phyloP scores from a whole-genome alignment of 2,888 invertebrate genomes.

The Rhabditoides inermis region DNA sequence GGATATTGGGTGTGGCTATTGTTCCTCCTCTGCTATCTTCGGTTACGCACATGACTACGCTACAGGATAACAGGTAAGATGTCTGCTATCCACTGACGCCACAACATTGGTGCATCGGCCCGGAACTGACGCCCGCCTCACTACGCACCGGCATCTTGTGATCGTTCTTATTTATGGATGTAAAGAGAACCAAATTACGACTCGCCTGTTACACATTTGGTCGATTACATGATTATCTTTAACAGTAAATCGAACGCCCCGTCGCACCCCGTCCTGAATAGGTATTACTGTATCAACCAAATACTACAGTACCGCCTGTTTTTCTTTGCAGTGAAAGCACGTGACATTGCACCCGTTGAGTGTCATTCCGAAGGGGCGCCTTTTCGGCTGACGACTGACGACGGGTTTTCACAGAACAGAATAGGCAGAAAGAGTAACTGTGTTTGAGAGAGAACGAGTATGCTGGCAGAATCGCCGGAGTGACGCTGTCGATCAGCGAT shows the following conservation, averaged over 20 bases:
- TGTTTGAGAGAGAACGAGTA: too few species aligned
- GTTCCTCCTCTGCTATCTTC: too few species aligned
- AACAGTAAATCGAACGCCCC: conserved; percentile 50
- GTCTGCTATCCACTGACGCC: too few species aligned
- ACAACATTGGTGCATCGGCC: conserved; percentile 78
- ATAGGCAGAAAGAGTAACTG: too few species aligned
- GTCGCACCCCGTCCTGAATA: conserved; percentile 43
- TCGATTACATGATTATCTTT: conserved; percentile 40
- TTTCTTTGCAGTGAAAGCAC: too few species aligned
- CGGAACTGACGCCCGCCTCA: conserved; percentile 66
- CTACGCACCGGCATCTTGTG: conserved; percentile 51
- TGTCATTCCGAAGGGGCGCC: conserved; percentile 70
- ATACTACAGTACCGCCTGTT: neutral
- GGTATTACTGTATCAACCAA: neutral
- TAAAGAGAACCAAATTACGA: neutral
- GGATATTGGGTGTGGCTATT: too few species aligned
- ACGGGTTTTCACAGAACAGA: too few species aligned
- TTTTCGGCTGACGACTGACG: too few species aligned
- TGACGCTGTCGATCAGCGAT: too few species aligned
- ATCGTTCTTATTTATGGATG: conserved; percentile 16
- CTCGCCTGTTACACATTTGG: conserved; percentile 52
- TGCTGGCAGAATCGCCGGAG: too few species aligned
- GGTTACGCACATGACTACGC: too few species aligned
- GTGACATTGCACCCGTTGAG: conserved; percentile 64
- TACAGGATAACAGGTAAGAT: too few species aligned